These are phyloP conservation scores for Hyposoter didymator DNA, from an alignment of 2,888 invertebrate genomes.

Conservation along the genomic window DNA sequence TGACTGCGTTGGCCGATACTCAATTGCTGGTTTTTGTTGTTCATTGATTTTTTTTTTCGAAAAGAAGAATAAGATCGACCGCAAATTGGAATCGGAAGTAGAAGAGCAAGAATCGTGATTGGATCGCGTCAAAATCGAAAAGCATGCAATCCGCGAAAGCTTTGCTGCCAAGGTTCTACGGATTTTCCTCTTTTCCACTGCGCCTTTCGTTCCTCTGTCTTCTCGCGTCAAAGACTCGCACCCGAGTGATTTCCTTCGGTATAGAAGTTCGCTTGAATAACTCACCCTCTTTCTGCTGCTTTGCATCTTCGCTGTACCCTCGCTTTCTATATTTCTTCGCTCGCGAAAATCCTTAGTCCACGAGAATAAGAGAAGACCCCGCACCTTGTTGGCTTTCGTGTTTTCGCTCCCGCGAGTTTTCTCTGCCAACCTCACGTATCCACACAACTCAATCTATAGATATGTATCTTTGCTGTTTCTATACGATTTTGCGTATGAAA, in stretches of 20 bases:
- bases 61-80: slow-evolving; percentile 38
- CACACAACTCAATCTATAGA: neutral
- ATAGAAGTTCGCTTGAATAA: slow-evolving; percentile 62
- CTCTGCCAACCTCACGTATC: slow-evolving; percentile 28
- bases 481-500: neutral
- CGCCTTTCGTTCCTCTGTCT: slow-evolving; percentile 2
- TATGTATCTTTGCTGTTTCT: neutral
- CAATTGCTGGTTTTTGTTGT: neutral
- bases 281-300: slow-evolving; percentile 33
- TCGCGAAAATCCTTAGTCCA: slow-evolving; percentile 51
- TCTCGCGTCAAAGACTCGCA: slow-evolving; percentile 58
- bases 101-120: slow-evolving; percentile 49
- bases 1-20: neutral
- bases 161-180: slow-evolving; percentile 4
- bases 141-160: neutral
- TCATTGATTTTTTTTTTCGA: neutral
- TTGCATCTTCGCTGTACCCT: slow-evolving; percentile 13
- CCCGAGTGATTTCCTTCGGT: slow-evolving; percentile 53
- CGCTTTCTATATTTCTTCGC: slow-evolving; percentile 47
- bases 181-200: slow-evolving; percentile 31
- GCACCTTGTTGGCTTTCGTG: slow-evolving; percentile 53
- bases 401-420: slow-evolving; percentile 40
- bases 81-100: slow-evolving; percentile 54
- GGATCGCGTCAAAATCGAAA: slow-evolving; percentile 46
- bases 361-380: slow-evolving; percentile 1